These are phyloP conservation scores for Pyrocoelia pectoralis DNA, from an alignment of 2,888 invertebrate genomes.

Conservation along the genomic window DNA sequence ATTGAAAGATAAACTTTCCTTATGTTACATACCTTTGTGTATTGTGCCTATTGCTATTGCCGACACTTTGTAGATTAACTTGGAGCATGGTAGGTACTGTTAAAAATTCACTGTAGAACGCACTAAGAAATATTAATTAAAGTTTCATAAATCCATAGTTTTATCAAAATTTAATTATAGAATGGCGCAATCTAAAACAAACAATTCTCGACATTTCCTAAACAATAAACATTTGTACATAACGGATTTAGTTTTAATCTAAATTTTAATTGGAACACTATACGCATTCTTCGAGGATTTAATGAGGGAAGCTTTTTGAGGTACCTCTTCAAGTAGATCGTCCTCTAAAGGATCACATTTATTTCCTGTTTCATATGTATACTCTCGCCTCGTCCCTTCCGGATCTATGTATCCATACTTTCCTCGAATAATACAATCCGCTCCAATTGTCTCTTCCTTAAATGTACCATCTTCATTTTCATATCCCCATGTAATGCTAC, in stretches of 20 bases:
- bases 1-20: no score
- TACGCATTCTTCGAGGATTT: neutral
- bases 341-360: conserved; percentile 68
- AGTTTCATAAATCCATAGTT: no score
- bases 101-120: no score
- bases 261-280: conserved; percentile 10
- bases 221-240: neutral
- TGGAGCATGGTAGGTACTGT: no score
- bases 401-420: conserved; percentile 87
- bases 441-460: conserved; percentile 84
- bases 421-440: conserved; percentile 72
- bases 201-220: neutral
- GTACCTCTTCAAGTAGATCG: conserved; percentile 40
- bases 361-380: conserved; percentile 83
- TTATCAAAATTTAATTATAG: neutral
- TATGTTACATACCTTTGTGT: no score
- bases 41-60: no score
- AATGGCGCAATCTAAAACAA: neutral
- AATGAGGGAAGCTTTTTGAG: neutral
- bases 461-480: conserved; percentile 89
- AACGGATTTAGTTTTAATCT: neutral
- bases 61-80: no score
- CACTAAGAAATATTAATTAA: no score
- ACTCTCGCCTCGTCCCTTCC: conserved; percentile 82
- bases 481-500: conserved; percentile 88